A percentile compares a stretch with the other conserved stretches of the same genome.
These are phyloP conservation scores for Proterorhinus semilunaris DNA, from an alignment of 2,113 vertebrate genomes.

Conservation along the genomic window DNA sequence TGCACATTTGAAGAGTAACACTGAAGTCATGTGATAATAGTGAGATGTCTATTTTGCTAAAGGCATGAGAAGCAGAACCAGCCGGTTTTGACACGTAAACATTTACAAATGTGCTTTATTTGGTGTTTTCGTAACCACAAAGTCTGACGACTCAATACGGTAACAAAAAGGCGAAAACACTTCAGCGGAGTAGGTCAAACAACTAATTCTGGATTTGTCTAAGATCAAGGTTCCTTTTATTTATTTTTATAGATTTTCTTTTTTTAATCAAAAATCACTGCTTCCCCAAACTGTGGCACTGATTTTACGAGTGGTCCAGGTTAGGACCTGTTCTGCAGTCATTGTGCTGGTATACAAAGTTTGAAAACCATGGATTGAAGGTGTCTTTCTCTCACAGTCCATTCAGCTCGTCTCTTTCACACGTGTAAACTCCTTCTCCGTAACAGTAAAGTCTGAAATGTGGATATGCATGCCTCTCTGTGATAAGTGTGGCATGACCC, in stretches of 20 bases:
- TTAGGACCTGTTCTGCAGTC: not conserved
- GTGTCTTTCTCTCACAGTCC: not conserved
- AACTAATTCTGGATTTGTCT: too few relatives aligned
- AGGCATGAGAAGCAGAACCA: constrained; percentile 40
- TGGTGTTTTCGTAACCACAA: constrained; percentile 3
- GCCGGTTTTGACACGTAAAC: constrained; percentile 9
- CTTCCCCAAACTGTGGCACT: too few relatives aligned
- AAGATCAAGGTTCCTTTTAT: too few relatives aligned
- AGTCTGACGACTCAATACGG: constrained; percentile 28
- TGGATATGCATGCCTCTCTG: constrained; percentile 64
- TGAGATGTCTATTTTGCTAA: constrained; percentile 68
- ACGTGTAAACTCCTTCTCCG: constrained; percentile 2
- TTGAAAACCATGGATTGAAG: not conserved
- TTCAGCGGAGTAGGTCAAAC: not conserved
- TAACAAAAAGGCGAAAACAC: not conserved
- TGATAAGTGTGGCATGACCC: constrained; percentile 57
- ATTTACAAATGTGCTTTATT: not conserved
- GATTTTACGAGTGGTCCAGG: not conserved
- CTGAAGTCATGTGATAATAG: constrained; percentile 18
- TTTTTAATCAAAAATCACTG: too few relatives aligned
- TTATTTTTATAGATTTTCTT: too few relatives aligned
- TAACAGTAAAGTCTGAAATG: constrained; percentile 19
- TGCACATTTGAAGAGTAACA: constrained; percentile 60
- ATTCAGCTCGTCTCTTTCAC: not conserved
- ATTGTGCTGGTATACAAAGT: not conserved